phyloP scores from a whole-genome alignment of 1,140 invertebrate genomes.

The Lepidurus apus region DNA sequence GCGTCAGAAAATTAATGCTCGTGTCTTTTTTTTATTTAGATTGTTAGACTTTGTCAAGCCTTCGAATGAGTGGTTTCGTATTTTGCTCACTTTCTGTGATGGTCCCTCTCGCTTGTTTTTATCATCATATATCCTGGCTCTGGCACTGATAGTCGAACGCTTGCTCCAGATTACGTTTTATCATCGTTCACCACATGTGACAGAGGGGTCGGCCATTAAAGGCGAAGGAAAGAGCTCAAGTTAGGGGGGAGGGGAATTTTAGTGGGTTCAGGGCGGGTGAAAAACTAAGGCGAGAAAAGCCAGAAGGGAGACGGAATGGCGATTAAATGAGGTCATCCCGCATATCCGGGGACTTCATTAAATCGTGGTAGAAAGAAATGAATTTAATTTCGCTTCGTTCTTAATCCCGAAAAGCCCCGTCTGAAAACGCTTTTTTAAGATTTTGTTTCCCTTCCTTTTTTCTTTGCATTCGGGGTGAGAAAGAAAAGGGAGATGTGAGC shows the following conservation, averaged over 20 bases:
- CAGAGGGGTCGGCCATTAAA: conserved; percentile 13
- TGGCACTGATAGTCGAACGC: conserved; percentile 20
- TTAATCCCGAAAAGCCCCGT: too few relatives aligned
- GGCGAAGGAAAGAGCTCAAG: conserved; percentile 20
- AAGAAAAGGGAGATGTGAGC: too few relatives aligned
- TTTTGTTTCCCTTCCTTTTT: not conserved
- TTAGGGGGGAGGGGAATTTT: not conserved
- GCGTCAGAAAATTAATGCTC: not conserved
- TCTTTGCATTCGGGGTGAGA: not conserved
- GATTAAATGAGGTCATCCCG: conserved; percentile 21
- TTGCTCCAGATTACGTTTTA: conserved; percentile 19
- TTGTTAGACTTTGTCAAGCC: not conserved
- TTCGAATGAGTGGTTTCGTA: not conserved
- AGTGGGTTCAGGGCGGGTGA: conserved; percentile 9
- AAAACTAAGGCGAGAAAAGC: conserved; percentile 10
- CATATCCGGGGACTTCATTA: not conserved
- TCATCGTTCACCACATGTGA: conserved; percentile 15
- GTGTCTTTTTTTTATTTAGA: not conserved
- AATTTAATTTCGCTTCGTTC: too few relatives aligned
- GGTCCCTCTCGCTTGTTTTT: conserved; percentile 5
- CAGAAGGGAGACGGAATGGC: conserved; percentile 9
- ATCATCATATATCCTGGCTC: conserved; percentile 19
- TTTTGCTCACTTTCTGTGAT: conserved; percentile 18
- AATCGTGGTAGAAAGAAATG: not conserved
- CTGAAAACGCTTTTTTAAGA: too few relatives aligned